Conservation (phyloP, 2,797 vertebrate genomes). For the Eleutherodactylus coqui region DNA sequence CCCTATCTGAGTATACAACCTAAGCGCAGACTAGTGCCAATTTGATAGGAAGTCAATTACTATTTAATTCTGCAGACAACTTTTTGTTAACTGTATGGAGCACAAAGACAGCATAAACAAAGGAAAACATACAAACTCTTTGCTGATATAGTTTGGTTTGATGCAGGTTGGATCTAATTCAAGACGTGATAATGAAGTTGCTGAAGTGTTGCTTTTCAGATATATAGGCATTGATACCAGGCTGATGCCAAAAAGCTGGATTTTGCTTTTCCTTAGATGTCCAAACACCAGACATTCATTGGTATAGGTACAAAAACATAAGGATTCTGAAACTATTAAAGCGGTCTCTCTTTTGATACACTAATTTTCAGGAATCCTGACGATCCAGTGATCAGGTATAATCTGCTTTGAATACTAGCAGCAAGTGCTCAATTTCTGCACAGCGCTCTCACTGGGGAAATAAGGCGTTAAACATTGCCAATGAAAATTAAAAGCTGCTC, state of each 20-base stretch:
- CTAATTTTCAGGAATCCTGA: too few species aligned
- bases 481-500: neutral
- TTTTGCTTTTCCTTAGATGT: too few species aligned
- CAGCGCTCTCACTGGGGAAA: neutral
- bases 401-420: neutral
- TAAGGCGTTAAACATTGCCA: neutral
- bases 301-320: too few species aligned
- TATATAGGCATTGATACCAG: too few species aligned
- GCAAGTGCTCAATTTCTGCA: neutral
- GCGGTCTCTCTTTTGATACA: too few species aligned
- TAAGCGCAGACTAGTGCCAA: neutral
- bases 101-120: neutral
- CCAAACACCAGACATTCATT: too few species aligned
- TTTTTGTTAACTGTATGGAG: neutral
- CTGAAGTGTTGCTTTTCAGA: too few species aligned
- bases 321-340: too few species aligned
- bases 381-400: too few species aligned
- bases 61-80: neutral
- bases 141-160: neutral
- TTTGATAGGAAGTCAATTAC: neutral
- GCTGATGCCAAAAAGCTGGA: too few species aligned
- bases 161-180: neutral
- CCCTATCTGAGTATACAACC: neutral
- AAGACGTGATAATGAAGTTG: neutral
- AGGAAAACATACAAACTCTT: neutral